Percentiles rank a stretch among this genome's conserved stretches.
Conservation (phyloP, 1,140 invertebrate genomes). For the Scaptomyza pallida region DNA sequence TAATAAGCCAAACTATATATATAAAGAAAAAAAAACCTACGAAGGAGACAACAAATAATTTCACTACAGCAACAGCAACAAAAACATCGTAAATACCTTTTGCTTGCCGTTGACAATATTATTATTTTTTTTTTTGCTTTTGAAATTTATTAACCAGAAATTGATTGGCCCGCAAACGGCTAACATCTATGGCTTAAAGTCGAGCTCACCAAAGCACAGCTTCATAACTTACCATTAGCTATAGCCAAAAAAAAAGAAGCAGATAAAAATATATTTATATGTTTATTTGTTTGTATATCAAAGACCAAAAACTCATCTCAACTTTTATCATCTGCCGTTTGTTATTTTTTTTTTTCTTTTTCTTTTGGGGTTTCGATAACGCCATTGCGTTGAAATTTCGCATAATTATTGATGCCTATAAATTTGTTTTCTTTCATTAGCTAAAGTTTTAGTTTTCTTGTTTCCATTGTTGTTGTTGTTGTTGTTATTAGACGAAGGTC, state of each 20-base stretch:
- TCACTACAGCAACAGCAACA: constrained; percentile 55
- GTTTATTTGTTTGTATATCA: background rate
- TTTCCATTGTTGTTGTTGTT: constrained; percentile 53
- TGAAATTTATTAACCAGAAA: constrained; percentile 81
- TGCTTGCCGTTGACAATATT: constrained; percentile 64
- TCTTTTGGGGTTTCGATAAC: constrained; percentile 62
- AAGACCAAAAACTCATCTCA: constrained; percentile 28
- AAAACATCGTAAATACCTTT: constrained; percentile 74
- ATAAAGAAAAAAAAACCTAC: constrained; percentile 46
- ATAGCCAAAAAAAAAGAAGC: constrained; percentile 28
- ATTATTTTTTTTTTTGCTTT: too few species aligned
- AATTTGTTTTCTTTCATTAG: constrained; percentile 83
- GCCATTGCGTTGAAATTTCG: constrained; percentile 72
- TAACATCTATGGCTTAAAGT: constrained; percentile 66
- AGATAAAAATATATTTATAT: constrained; percentile 21
- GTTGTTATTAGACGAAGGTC: constrained; percentile 78
- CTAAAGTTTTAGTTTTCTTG: constrained; percentile 62
- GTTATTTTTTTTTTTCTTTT: constrained; percentile 15
- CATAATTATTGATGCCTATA: constrained; percentile 83
- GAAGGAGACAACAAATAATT: constrained; percentile 75
- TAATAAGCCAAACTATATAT: constrained; percentile 25
- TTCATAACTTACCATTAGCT: constrained; percentile 80
- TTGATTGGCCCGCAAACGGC: constrained; percentile 77
- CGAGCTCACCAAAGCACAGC: constrained; percentile 38
- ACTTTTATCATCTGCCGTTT: constrained; percentile 50